Percentiles rank a stretch among this genome's conserved stretches.
Evolutionary conservation across 2,888 invertebrate species (phyloP).

Genomic region (Agonopterix arenella): DNA sequence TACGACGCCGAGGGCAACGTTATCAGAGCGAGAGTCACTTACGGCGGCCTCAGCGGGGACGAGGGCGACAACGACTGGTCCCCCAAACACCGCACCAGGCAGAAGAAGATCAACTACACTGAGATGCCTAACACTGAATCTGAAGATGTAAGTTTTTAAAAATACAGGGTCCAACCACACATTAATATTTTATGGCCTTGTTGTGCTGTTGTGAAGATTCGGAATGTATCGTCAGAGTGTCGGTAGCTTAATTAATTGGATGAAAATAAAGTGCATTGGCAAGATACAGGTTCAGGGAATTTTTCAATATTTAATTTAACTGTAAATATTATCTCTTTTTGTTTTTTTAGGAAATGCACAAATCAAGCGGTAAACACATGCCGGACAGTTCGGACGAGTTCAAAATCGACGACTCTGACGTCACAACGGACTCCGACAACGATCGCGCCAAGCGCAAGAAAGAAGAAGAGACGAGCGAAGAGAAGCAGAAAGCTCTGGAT

Average conservation of each 20-base stretch:
- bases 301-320: too few relatives aligned
- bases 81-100: conserved; percentile 81
- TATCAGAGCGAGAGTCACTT: conserved; percentile 64
- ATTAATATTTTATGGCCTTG: too few relatives aligned
- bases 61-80: conserved; percentile 74
- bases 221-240: too few relatives aligned
- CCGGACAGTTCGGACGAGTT: conserved; percentile 72
- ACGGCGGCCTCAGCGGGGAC: conserved; percentile 74
- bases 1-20: conserved; percentile 60
- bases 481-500: conserved; percentile 33
- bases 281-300: too few relatives aligned
- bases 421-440: conserved; percentile 34
- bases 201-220: too few relatives aligned
- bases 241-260: too few relatives aligned
- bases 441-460: conserved; percentile 43
- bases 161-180: too few relatives aligned
- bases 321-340: conserved; percentile 1
- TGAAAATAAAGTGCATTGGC: too few relatives aligned
- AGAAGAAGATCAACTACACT: conserved; percentile 85
- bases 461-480: conserved; percentile 10
- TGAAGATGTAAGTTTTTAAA: conserved; percentile 83
- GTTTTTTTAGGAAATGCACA: conserved; percentile 67
- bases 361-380: conserved; percentile 73
- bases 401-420: conserved; percentile 52
- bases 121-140: conserved; percentile 86